Evolutionary conservation across 1,140 invertebrate genomes (phyloP).

Genomic region (Orchesella cincta): DNA sequence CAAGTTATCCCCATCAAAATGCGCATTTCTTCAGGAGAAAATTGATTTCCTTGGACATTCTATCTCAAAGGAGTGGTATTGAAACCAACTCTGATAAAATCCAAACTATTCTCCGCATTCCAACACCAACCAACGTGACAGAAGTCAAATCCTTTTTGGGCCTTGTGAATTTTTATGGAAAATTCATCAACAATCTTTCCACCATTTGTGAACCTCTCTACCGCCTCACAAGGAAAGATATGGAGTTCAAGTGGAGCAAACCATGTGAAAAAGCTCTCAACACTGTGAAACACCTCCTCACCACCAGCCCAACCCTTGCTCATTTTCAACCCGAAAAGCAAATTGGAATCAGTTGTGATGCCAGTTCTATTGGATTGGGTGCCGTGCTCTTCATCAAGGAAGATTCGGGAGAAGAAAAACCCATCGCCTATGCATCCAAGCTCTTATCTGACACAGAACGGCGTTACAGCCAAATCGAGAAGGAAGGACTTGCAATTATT

Average conservation of each 20-base stretch:
- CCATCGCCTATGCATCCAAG: constrained; percentile 54
- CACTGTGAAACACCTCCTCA: constrained; percentile 14
- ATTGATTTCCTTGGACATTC: constrained; percentile 56
- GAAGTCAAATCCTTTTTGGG: constrained; percentile 53
- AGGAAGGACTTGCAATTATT: constrained; percentile 55
- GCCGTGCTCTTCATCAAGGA: constrained; percentile 50
- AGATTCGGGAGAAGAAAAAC: constrained; percentile 29
- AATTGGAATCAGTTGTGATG: constrained; percentile 43
- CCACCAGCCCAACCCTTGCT: background rate
- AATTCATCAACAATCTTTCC: constrained; percentile 53
- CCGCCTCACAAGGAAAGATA: constrained; percentile 41
- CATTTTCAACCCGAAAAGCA: background rate
- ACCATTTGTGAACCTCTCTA: constrained; percentile 48
- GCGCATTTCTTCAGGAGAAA: constrained; percentile 51
- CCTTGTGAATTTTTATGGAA: constrained; percentile 53
- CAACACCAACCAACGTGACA: constrained; percentile 41
- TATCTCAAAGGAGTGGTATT: constrained; percentile 54
- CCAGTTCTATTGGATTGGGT: constrained; percentile 50
- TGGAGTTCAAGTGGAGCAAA: background rate
- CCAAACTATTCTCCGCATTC: constrained; percentile 52
- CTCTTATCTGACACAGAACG: constrained; percentile 54
- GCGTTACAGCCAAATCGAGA: constrained; percentile 55
- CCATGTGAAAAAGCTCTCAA: background rate
- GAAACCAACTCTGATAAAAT: constrained; percentile 54
- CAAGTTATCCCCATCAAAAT: constrained; percentile 52